Conservation (phyloP, 2,888 invertebrate genomes). For the Hanleya hanleyi region DNA sequence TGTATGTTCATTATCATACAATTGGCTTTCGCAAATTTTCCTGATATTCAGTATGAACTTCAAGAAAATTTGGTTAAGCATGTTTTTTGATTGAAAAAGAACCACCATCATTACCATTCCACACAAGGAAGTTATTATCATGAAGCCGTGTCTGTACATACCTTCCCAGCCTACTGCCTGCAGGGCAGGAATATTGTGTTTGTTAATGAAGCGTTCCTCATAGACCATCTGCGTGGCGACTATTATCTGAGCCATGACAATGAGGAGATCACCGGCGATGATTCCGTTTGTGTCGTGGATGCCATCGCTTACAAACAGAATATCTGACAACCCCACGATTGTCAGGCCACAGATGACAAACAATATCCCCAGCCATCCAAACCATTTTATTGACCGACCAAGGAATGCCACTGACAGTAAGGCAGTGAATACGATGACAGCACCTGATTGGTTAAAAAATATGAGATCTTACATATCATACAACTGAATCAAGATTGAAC, state of each 20-base stretch:
- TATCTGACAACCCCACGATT: slow-evolving; percentile 70
- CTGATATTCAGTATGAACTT: too few relatives aligned
- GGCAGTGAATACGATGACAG: slow-evolving; percentile 67
- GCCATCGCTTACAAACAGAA: slow-evolving; percentile 50
- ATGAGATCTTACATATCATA: neutral
- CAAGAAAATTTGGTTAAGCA: too few relatives aligned
- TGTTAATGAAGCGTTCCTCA: slow-evolving; percentile 91
- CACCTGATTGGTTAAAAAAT: slow-evolving; percentile 57
- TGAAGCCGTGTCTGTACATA: too few relatives aligned
- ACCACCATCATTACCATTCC: too few relatives aligned
- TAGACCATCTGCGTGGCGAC: slow-evolving; percentile 94
- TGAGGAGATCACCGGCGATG: slow-evolving; percentile 82
- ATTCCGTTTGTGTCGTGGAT: slow-evolving; percentile 79
- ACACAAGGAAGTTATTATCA: too few relatives aligned
- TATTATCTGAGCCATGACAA: slow-evolving; percentile 82
- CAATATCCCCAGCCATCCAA: slow-evolving; percentile 75
- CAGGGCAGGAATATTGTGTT: slow-evolving; percentile 89
- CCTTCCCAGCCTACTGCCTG: slow-evolving; percentile 97
- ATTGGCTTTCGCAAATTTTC: too few relatives aligned
- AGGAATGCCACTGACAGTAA: slow-evolving; percentile 66
- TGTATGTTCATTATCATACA: too few relatives aligned
- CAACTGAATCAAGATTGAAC: neutral
- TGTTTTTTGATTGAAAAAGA: too few relatives aligned
- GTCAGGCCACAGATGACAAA: slow-evolving; percentile 71
- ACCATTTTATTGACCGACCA: slow-evolving; percentile 61